These are phyloP conservation scores for Gastrophryne carolinensis DNA, from an alignment of 2,797 vertebrate species.

Conservation along the genomic window DNA sequence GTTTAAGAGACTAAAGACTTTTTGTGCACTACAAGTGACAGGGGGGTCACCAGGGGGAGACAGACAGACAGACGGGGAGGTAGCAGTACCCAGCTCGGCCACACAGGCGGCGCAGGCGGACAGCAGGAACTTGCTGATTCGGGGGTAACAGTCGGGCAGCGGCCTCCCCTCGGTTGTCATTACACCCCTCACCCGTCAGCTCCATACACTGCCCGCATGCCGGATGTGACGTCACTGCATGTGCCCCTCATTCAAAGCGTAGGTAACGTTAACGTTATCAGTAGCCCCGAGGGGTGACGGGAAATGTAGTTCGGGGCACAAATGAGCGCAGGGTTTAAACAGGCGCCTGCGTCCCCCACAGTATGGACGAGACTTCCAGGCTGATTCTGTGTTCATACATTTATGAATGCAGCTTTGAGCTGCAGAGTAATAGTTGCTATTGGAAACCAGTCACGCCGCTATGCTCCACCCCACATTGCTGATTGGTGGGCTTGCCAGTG, in stretches of 20 bases:
- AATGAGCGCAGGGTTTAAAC: accelerated
- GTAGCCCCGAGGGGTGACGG: neutral
- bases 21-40: too few species aligned
- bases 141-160: slow-evolving; percentile 67
- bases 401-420: too few species aligned
- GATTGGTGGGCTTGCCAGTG: slow-evolving; percentile 1
- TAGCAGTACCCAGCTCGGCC: slow-evolving; percentile 77
- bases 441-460: neutral
- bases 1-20: too few species aligned
- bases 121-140: slow-evolving; percentile 74
- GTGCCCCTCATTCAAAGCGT: neutral
- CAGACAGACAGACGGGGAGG: too few species aligned
- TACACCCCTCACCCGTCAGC: too few species aligned
- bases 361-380: neutral
- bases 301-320: slow-evolving; percentile 3
- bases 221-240: neutral
- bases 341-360: too few species aligned
- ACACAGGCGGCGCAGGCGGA: slow-evolving; percentile 77
- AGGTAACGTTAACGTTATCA: neutral
- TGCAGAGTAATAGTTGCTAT: too few species aligned
- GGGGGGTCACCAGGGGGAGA: too few species aligned
- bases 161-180: slow-evolving; percentile 65
- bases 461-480: neutral
- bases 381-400: too few species aligned
- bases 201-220: slow-evolving; percentile 37